phyloP scores from a whole-genome alignment of 2,888 invertebrate species.

The Kuschelorhynchus macadamiae region DNA sequence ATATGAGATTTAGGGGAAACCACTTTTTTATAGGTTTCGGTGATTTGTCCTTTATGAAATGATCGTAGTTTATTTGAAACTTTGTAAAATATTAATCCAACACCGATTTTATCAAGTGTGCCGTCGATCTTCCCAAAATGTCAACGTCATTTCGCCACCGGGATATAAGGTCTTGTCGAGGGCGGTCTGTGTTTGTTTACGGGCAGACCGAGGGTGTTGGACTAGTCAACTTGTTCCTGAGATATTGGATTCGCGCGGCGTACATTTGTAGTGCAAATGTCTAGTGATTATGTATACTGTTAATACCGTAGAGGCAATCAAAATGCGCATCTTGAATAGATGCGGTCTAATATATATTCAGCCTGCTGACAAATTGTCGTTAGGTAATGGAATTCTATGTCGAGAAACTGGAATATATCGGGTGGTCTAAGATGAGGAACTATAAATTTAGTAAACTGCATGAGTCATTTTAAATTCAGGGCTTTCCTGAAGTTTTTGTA shows the following conservation, averaged over 20 bases:
- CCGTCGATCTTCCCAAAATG: slow-evolving; percentile 5
- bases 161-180: slow-evolving; percentile 31
- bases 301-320: slow-evolving; percentile 23
- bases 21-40: too few relatives aligned
- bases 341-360: slow-evolving; percentile 20
- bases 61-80: too few relatives aligned
- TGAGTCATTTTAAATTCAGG: too few relatives aligned
- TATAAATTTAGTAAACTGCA: too few relatives aligned
- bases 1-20: too few relatives aligned
- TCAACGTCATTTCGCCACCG: slow-evolving; percentile 18
- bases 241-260: slow-evolving; percentile 29
- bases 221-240: slow-evolving; percentile 30
- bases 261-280: slow-evolving; percentile 41
- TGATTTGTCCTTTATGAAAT: too few relatives aligned
- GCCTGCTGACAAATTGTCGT: slow-evolving; percentile 23
- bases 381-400: too few relatives aligned
- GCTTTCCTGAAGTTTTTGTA: too few relatives aligned
- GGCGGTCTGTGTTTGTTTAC: slow-evolving; percentile 51
- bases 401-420: too few relatives aligned
- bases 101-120: too few relatives aligned
- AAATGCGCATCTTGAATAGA: slow-evolving; percentile 37
- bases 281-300: slow-evolving; percentile 35
- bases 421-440: too few relatives aligned
- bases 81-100: too few relatives aligned
- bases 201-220: slow-evolving; percentile 53